These are phyloP conservation scores for Dryobates pubescens DNA, from an alignment of 2,797 vertebrate genomes.

Conservation along the genomic window DNA sequence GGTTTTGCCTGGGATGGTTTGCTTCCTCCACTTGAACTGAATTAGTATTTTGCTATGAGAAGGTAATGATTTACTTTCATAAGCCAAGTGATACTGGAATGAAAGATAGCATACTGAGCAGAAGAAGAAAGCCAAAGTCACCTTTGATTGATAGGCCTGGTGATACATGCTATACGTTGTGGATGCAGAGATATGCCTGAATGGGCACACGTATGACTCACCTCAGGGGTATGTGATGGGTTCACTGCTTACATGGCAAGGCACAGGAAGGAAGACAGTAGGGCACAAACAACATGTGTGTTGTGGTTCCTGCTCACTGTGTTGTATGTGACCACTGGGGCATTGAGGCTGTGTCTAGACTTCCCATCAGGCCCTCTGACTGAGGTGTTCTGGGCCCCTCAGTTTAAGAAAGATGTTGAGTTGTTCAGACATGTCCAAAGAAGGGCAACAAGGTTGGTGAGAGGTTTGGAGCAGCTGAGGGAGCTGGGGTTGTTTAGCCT, in stretches of 20 bases:
- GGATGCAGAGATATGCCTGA: neutral
- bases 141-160: neutral
- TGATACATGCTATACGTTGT: neutral
- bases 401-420: too few relatives aligned
- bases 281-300: rapidly evolving
- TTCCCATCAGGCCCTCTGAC: neutral
- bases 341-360: rapidly evolving
- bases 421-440: too few relatives aligned
- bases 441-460: too few relatives aligned
- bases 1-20: neutral
- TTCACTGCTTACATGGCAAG: rapidly evolving
- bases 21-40: neutral
- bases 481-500: too few relatives aligned
- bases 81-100: neutral
- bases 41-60: neutral
- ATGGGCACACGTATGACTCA: neutral
- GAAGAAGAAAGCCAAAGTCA: neutral
- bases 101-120: neutral
- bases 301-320: neutral
- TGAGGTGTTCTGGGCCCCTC: neutral
- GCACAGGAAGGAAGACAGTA: neutral
- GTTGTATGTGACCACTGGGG: rapidly evolving
- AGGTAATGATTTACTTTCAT: neutral
- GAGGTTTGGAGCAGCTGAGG: too few relatives aligned
- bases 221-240: rapidly evolving